Evolutionary conservation across 2,797 vertebrate genomes (phyloP).

Genomic region (Pangasius sanitwongsei): DNA sequence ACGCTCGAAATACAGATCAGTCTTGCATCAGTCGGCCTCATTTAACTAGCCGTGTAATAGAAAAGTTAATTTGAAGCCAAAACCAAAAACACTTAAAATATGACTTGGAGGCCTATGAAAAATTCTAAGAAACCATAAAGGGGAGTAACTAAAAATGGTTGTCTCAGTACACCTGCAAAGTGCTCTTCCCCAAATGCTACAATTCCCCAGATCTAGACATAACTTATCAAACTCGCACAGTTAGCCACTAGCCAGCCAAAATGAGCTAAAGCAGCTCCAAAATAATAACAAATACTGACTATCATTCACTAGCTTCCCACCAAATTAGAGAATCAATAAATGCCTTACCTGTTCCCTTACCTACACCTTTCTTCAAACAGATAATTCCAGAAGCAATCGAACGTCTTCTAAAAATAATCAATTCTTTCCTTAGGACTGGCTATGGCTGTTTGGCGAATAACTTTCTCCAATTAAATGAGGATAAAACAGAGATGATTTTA

Average conservation of each 20-base stretch:
- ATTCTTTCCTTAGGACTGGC: too few relatives aligned
- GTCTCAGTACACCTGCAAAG: too few relatives aligned
- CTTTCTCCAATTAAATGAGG: too few relatives aligned
- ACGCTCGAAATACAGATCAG: not conserved
- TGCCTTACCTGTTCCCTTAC: not conserved
- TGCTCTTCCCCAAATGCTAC: not conserved
- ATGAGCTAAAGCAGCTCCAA: not conserved
- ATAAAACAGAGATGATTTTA: too few relatives aligned
- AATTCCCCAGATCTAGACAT: not conserved
- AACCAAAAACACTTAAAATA: not conserved
- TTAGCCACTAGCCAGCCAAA: not conserved
- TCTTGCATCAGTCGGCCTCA: not conserved
- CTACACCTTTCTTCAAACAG: too few relatives aligned
- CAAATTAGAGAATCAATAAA: not conserved
- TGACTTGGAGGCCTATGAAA: too few relatives aligned
- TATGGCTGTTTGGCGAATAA: too few relatives aligned
- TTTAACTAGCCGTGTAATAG: not conserved
- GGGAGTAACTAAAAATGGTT: too few relatives aligned
- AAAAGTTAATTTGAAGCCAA: not conserved
- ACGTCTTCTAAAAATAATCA: too few relatives aligned
- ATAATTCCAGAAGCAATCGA: too few relatives aligned
- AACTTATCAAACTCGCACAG: not conserved
- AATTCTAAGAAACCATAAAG: too few relatives aligned
- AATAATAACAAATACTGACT: not conserved
- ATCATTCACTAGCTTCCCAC: not conserved